Conservation (phyloP, 1,140 invertebrate genomes). For the Brachionus koreanus region DNA sequence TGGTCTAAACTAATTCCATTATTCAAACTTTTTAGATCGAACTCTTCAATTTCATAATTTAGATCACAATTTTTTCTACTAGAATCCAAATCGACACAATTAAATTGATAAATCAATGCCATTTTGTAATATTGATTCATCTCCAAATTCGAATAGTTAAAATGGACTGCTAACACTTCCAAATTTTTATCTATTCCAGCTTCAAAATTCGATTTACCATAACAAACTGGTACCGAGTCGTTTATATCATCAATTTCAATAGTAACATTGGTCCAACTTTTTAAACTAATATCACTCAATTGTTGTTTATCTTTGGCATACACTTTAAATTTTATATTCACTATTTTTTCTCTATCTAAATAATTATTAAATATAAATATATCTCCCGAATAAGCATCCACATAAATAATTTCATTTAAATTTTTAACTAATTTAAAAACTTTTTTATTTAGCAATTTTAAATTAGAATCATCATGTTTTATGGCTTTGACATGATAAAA, state of each 20-base stretch:
- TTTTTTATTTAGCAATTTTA: background rate
- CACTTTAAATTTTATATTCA: constrained; percentile 3
- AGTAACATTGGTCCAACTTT: background rate
- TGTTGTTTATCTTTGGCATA: background rate
- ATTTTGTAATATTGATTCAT: background rate
- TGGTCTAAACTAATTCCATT: background rate
- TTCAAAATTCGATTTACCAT: background rate
- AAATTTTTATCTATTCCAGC: background rate
- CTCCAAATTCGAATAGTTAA: background rate
- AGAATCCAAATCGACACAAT: constrained; percentile 11
- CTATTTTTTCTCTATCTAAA: background rate
- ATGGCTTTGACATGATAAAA: background rate
- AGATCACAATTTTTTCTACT: background rate
- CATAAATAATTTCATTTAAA: background rate
- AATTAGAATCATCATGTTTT: background rate
- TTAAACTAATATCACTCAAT: background rate
- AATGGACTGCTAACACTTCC: background rate
- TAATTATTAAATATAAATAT: background rate
- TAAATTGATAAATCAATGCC: background rate
- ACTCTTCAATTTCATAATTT: background rate
- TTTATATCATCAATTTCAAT: constrained; percentile 28
- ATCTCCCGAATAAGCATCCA: background rate
- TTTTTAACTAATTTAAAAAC: background rate
- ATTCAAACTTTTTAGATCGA: background rate
- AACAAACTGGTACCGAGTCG: background rate